Evolutionary conservation across 2,113 vertebrate genomes (phyloP), one percentile per base, ranked within the genome.

Genomic region (Cervus canadensis): DNA sequence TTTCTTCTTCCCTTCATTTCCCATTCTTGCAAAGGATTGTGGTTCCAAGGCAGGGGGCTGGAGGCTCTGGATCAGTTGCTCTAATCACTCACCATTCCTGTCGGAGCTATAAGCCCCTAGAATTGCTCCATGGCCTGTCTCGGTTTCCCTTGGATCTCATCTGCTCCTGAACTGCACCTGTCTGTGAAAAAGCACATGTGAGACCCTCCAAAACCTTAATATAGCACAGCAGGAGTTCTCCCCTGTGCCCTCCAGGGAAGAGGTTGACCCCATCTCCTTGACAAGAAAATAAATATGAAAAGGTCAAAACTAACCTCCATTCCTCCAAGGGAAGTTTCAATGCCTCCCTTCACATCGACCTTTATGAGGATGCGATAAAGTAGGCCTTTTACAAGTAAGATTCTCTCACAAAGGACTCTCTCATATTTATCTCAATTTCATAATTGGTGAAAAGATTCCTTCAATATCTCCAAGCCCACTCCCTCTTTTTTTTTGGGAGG

Each of bases 61-160:
- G 40, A 45, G 30, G 43, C 33, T 13, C 4, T 30, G 40, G n/a
- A 4, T 12, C 36, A 54, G 30, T 52, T 89, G 79, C 82, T 81
- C 79, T 56, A 2, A 23, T 67, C n/a, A 98, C 98, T 98, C 87
- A 98, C 98, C 98, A 11, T 91, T 93, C 60, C 95, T 50, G 9
- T 0, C 11, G 87, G 90, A 97, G 97, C 98, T 99, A 99, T 97
- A 99, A 99, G 54, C 98, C 98, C 5, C 98, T 98, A 71, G 99
- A 98, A 97, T 56, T 99, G 97, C 97, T 99, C 99, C 99, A 99
- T 13, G 98, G 98, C 96, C 99, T 98, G 96, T 99, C 99, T 74
- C 99, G 99, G 1, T 98, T 98, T 0, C 99, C 99, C 98, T 99
- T 99, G 50, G 99, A 99, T 95, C 99, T 99, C 99, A 99, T 99